These are phyloP conservation scores for Bombus sibiricus DNA, from an alignment of 1,140 invertebrate genomes.

Conservation along the genomic window DNA sequence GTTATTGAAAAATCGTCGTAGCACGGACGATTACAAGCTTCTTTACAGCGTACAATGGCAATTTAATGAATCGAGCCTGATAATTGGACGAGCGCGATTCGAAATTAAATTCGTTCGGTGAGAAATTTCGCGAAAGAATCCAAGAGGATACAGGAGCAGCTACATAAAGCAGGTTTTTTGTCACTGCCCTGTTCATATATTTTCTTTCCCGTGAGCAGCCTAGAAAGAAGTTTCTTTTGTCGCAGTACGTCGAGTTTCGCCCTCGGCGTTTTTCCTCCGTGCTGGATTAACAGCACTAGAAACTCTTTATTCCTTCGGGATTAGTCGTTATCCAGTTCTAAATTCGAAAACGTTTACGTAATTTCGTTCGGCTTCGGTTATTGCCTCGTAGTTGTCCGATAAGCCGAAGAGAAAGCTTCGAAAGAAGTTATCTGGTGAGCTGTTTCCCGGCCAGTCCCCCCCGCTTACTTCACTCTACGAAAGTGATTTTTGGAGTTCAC, in stretches of 20 bases:
- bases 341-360: slow-evolving; percentile 10
- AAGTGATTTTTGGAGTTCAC: neutral
- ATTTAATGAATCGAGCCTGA: neutral
- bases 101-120: neutral
- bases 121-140: neutral
- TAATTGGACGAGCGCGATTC: neutral
- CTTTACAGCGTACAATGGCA: neutral
- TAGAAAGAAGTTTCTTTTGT: neutral
- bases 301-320: neutral
- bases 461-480: neutral
- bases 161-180: neutral
- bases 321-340: neutral
- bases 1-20: neutral
- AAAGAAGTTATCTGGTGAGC: neutral
- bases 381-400: neutral
- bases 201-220: neutral
- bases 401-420: slow-evolving; percentile 3
- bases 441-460: neutral
- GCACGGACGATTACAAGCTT: too few relatives aligned
- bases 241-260: neutral
- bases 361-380: slow-evolving; percentile 2
- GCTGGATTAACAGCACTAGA: neutral
- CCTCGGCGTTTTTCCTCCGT: neutral
- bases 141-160: neutral
- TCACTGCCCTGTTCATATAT: neutral